These are phyloP conservation scores for Calidris pygmaea DNA, from an alignment of 2,113 vertebrate genomes.

Conservation along the genomic window DNA sequence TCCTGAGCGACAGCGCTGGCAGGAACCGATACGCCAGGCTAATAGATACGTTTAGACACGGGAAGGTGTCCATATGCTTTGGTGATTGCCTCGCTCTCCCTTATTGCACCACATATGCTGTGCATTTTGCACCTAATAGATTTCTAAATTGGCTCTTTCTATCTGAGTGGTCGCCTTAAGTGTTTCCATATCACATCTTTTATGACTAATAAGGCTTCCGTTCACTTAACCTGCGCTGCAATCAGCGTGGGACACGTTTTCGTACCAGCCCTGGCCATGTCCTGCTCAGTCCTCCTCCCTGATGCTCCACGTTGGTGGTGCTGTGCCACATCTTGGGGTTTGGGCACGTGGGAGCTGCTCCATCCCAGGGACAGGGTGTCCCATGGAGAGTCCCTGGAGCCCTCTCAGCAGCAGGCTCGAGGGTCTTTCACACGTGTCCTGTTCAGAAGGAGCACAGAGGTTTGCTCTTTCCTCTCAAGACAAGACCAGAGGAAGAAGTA, in stretches of 20 bases:
- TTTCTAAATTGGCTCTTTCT: constrained; percentile 27
- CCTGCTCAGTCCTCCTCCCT: background rate
- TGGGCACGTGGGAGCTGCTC: background rate
- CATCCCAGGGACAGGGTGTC: background rate
- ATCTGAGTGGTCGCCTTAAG: background rate
- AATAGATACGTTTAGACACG: background rate
- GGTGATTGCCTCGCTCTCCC: background rate
- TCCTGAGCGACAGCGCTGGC: background rate
- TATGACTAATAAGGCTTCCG: constrained; percentile 20
- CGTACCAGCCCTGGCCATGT: accelerated
- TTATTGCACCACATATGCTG: background rate
- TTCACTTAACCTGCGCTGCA: background rate
- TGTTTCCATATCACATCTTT: constrained; percentile 20
- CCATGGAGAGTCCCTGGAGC: background rate
- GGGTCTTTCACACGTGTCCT: background rate
- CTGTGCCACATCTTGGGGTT: accelerated
- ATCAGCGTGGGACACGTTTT: background rate
- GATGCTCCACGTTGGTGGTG: background rate
- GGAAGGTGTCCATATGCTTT: constrained; percentile 13
- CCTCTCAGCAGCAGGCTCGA: accelerated
- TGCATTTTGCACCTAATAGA: constrained; percentile 30
- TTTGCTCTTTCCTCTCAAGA: background rate
- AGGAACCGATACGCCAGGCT: background rate
- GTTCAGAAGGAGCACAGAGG: background rate
- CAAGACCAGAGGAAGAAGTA: background rate